Evolutionary conservation across 2,888 invertebrate species (phyloP), one percentile per base, ranked within the genome.

Genomic region (Troides helena): DNA sequence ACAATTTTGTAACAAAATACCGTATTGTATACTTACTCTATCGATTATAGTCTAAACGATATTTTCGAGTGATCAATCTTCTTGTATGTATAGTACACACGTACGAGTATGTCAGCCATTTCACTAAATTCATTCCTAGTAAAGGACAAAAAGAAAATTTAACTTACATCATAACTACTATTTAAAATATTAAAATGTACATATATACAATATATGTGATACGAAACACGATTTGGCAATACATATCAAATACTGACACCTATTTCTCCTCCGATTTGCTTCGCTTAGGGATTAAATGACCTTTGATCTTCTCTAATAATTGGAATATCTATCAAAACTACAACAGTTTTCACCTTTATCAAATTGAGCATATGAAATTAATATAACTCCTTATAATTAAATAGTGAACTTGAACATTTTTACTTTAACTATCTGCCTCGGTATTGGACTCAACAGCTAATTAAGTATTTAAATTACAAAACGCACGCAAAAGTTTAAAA

Each of bases 361-460:
- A 18, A 46, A 53, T 65, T 56, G 46, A 50, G 39, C 43, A 43
- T 69, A 68, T 77, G 73, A 72, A 76, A 78, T 75, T 72, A 56
- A 62, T 46, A 43, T n/a, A 70, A 68, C 57, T 59, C 71, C 70
- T 72, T 72, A 67, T 5, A n/a, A 6, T n/a, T n/a, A n/a, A 46
- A 4, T 46, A 17, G 14, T 46, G 1, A 46, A 53, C 14, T 53
- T 53, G 1, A 5, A 53, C 1, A 7, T 53, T n/a, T 7, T 18
- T 53, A 6, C 18, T 12, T 50, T 50, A 18, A 53, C 53, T 18
- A 53, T 53, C 6, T 12, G n/a, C 53, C 2, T 18, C 0, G 18
- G 18, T 18, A n/a, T 53, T 53, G 1, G 18, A 53, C n/a, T n/a
- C 53, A 1, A 53, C 4, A 53, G 53, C n/a, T n/a, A 53, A 53